Conservation (phyloP, 1,140 invertebrate genomes). For the Heliothis virescens region DNA sequence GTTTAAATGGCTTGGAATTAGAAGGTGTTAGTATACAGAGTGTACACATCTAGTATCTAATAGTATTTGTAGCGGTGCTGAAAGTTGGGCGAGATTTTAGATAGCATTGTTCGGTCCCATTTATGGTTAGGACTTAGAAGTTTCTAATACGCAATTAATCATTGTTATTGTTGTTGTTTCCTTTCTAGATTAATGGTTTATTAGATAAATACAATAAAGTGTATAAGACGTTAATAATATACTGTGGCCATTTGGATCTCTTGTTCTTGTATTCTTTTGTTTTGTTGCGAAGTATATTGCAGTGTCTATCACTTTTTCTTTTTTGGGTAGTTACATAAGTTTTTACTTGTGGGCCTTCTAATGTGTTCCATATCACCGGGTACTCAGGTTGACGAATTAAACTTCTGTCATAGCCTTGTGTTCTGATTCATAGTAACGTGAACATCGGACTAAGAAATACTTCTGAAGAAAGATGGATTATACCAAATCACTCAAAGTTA, state of each 20-base stretch:
- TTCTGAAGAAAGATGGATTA: too few species aligned
- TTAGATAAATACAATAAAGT: conserved; percentile 10
- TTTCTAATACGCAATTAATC: conserved; percentile 15
- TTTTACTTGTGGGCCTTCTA: too few species aligned
- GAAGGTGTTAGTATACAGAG: conserved; percentile 50
- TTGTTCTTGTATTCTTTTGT: not conserved
- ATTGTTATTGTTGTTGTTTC: conserved; percentile 28
- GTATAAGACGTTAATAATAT: not conserved
- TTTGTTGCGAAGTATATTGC: too few species aligned
- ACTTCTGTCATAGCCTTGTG: too few species aligned
- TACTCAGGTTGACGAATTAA: too few species aligned
- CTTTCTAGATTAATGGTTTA: conserved; percentile 10
- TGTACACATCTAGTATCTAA: conserved; percentile 59
- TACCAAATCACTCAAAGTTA: too few species aligned
- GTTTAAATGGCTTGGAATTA: conserved; percentile 5
- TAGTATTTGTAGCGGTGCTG: conserved; percentile 66
- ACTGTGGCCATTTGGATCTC: not conserved
- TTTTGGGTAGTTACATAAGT: too few species aligned
- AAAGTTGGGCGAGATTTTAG: conserved; percentile 68
- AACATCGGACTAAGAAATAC: too few species aligned
- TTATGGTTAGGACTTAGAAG: conserved; percentile 36
- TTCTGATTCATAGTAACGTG: too few species aligned
- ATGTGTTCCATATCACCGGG: too few species aligned
- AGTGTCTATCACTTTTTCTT: too few species aligned
- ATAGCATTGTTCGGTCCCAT: conserved; percentile 49